phyloP scores from a whole-genome alignment of 2,888 invertebrate genomes.

The Philonicus albiceps region DNA sequence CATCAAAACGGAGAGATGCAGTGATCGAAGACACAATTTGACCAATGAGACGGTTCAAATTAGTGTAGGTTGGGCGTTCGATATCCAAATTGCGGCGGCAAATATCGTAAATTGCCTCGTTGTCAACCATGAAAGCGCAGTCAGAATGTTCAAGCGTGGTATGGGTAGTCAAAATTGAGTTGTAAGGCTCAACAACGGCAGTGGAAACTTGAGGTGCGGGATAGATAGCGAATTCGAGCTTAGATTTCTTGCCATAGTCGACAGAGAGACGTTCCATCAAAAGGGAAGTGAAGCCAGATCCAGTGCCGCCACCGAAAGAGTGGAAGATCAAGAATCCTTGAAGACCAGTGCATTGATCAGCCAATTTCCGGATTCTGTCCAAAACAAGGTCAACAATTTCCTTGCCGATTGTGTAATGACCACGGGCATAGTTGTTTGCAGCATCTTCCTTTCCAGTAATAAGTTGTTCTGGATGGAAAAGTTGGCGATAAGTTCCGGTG shows the following conservation, averaged over 20 bases:
- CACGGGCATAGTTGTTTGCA: conserved; percentile 74
- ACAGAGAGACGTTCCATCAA: conserved; percentile 72
- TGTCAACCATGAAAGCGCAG: conserved; percentile 92
- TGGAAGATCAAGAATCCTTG: conserved; percentile 73
- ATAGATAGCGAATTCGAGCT: conserved; percentile 72
- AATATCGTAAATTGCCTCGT: conserved; percentile 84
- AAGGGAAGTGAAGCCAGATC: conserved; percentile 72
- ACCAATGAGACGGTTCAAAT: conserved; percentile 89
- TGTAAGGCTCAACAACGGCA: conserved; percentile 92
- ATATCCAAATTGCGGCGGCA: conserved; percentile 91
- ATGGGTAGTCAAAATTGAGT: conserved; percentile 89
- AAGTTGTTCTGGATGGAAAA: conserved; percentile 74
- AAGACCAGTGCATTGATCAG: conserved; percentile 68
- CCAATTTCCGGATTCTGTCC: conserved; percentile 67
- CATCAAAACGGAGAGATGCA: conserved; percentile 86
- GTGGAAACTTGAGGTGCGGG: conserved; percentile 69
- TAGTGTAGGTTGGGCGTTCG: conserved; percentile 91
- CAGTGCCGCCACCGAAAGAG: conserved; percentile 70
- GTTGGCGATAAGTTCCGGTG: conserved; percentile 68
- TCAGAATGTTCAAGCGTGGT: conserved; percentile 90
- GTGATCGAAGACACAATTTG: conserved; percentile 90
- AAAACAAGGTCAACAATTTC: conserved; percentile 68
- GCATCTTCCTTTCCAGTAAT: conserved; percentile 76
- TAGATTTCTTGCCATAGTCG: conserved; percentile 74
- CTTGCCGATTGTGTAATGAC: conserved; percentile 72